A percentile compares a stretch with the other conserved stretches of the same genome.
Conservation (phyloP, 2,797 vertebrate species). For the Pangasius macronema region DNA sequence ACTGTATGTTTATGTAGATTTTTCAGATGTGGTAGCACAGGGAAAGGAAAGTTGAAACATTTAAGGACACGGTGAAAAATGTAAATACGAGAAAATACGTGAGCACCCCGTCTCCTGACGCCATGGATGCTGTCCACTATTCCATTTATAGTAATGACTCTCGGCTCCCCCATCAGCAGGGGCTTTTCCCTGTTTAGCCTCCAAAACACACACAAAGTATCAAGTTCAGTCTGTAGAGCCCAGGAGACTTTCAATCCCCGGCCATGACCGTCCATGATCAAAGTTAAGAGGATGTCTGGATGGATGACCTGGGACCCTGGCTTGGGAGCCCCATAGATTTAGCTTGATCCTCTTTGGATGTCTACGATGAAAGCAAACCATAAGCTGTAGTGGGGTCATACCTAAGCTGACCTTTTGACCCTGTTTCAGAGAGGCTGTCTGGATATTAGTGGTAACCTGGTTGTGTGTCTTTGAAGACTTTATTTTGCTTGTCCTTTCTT, state of each 20-base stretch:
- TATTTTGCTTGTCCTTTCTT: not conserved
- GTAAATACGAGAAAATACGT: slow-evolving; percentile 30
- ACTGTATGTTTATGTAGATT: not conserved
- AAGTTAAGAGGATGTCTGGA: slow-evolving; percentile 22
- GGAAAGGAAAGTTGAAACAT: not conserved
- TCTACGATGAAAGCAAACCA: slow-evolving; percentile 1
- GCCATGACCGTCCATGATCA: slow-evolving; percentile 26
- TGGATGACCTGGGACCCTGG: slow-evolving; percentile 17
- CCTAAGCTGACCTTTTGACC: slow-evolving; percentile 14
- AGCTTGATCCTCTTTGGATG: not conserved
- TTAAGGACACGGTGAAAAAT: slow-evolving; percentile 34
- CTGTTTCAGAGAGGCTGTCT: slow-evolving; percentile 5
- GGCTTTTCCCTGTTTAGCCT: slow-evolving; percentile 36
- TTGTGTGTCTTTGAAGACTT: not conserved
- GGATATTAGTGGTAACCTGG: not conserved
- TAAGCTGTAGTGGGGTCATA: slow-evolving; percentile 7
- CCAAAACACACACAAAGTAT: slow-evolving; percentile 33
- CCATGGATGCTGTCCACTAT: slow-evolving; percentile 14
- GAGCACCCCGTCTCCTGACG: not conserved
- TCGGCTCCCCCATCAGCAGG: slow-evolving; percentile 10
- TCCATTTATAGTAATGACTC: slow-evolving; percentile 46
- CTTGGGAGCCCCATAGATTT: slow-evolving; percentile 7
- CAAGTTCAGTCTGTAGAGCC: slow-evolving; percentile 23
- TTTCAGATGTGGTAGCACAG: not conserved
- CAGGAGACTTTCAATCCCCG: not conserved